phyloP scores from a whole-genome alignment of 2,888 invertebrate genomes.

The Netelia inedita region DNA sequence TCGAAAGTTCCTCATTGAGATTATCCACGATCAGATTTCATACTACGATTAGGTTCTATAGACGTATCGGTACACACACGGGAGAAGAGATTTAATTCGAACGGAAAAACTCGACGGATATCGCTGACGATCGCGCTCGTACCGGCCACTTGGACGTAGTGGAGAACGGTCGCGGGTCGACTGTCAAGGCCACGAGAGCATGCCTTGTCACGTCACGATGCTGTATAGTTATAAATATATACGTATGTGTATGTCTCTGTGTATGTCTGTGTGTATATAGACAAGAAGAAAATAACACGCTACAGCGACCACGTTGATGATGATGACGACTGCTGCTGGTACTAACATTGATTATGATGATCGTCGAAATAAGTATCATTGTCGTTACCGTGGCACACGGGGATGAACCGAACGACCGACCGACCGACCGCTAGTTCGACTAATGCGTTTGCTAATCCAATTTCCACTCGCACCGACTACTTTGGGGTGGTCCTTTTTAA shows the following conservation, averaged over 20 bases:
- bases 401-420: conserved; percentile 32
- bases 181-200: conserved; percentile 81
- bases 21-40: too few species aligned
- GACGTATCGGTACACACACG: too few species aligned
- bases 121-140: not conserved
- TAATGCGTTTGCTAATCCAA: conserved; percentile 8
- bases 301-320: conserved; percentile 73
- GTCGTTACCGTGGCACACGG: conserved; percentile 54
- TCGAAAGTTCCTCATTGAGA: too few species aligned
- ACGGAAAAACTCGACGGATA: not conserved
- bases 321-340: conserved; percentile 66
- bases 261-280: conserved; percentile 61
- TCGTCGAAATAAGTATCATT: conserved; percentile 74
- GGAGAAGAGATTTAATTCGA: not conserved
- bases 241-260: not conserved
- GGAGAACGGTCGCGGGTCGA: conserved; percentile 77
- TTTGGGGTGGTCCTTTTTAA: too few species aligned
- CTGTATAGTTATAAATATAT: conserved; percentile 49
- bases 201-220: conserved; percentile 78
- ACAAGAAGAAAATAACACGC: conserved; percentile 74
- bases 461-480: not conserved
- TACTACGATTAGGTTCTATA: too few species aligned
- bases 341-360: conserved; percentile 58
- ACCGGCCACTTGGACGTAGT: not conserved
- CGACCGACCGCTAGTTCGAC: not conserved